Conservation (phyloP, 2,797 vertebrate species). For the Chromobotia macracanthus region DNA sequence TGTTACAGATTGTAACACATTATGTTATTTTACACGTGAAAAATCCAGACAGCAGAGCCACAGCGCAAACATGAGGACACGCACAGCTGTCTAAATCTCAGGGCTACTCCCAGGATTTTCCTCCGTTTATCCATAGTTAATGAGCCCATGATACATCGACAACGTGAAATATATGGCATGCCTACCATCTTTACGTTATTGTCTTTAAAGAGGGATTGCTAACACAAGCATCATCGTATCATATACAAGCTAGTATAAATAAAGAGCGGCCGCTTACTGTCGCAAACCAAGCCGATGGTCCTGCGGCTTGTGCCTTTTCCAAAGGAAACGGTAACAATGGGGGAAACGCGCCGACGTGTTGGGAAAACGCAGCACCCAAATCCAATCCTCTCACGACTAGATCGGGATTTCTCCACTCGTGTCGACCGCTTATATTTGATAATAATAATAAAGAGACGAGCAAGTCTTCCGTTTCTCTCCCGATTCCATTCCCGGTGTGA, state of each 20-base stretch:
- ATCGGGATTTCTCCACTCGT: slow-evolving; percentile 14
- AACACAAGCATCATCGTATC: neutral
- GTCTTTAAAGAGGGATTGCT: neutral
- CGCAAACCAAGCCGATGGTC: slow-evolving; percentile 48
- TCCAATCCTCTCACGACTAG: neutral
- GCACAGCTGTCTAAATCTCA: slow-evolving; percentile 42
- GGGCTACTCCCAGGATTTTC: slow-evolving; percentile 43
- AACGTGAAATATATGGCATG: neutral
- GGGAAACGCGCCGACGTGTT: slow-evolving; percentile 45
- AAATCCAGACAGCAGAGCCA: slow-evolving; percentile 14
- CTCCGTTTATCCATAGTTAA: slow-evolving; percentile 17
- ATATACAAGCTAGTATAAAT: neutral
- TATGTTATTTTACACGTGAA: slow-evolving; percentile 1
- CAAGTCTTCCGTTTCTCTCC: slow-evolving; percentile 46
- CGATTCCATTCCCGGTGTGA: slow-evolving; percentile 55
- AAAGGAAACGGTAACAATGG: slow-evolving; percentile 53
- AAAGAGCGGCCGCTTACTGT: slow-evolving; percentile 53
- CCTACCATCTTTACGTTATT: neutral
- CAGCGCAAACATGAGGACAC: slow-evolving; percentile 3
- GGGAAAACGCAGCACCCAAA: slow-evolving; percentile 39
- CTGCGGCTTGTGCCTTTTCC: slow-evolving; percentile 34
- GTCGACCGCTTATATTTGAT: slow-evolving; percentile 22
- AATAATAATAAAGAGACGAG: slow-evolving; percentile 15
- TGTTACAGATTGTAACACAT: neutral
- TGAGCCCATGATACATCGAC: neutral